phyloP scores from a whole-genome alignment of 2,797 vertebrate species.

The Heteromormyrus szaboi region DNA sequence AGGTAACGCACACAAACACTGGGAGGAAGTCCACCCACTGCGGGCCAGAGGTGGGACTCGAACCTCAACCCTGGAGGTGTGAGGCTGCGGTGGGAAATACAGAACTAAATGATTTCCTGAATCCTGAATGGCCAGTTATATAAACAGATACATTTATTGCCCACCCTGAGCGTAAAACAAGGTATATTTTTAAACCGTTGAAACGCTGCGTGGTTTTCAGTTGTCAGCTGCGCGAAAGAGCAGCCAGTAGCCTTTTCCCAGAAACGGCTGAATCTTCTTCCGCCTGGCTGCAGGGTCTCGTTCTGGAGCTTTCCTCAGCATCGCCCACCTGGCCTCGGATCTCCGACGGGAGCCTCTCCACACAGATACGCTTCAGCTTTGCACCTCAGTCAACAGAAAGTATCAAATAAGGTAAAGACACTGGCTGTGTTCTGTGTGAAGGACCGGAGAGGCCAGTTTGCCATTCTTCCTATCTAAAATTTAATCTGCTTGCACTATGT shows the following conservation, averaged over 20 bases:
- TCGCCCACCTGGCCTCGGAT: not conserved
- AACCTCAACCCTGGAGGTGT: not conserved
- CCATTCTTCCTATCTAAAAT: constrained; percentile 26
- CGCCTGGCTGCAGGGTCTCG: not conserved
- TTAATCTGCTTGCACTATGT: constrained; percentile 19
- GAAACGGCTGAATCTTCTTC: not conserved
- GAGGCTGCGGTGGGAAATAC: not conserved
- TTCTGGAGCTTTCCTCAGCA: not conserved
- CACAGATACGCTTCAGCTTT: not conserved
- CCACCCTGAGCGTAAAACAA: not conserved
- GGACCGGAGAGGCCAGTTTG: constrained; percentile 23
- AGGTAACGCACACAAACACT: not conserved
- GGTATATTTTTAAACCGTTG: not conserved
- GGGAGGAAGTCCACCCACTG: not conserved
- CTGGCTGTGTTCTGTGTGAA: not conserved
- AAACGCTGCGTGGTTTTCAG: not conserved
- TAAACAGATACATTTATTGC: not conserved
- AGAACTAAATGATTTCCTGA: not conserved
- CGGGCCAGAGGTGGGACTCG: not conserved
- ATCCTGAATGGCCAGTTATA: not conserved
- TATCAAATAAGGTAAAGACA: not conserved
- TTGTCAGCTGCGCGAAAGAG: not conserved
- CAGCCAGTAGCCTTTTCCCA: not conserved
- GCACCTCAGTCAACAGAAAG: not conserved
- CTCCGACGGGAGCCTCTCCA: not conserved